Conservation (phyloP, 1,140 invertebrate genomes). For the Tribolium madens region DNA sequence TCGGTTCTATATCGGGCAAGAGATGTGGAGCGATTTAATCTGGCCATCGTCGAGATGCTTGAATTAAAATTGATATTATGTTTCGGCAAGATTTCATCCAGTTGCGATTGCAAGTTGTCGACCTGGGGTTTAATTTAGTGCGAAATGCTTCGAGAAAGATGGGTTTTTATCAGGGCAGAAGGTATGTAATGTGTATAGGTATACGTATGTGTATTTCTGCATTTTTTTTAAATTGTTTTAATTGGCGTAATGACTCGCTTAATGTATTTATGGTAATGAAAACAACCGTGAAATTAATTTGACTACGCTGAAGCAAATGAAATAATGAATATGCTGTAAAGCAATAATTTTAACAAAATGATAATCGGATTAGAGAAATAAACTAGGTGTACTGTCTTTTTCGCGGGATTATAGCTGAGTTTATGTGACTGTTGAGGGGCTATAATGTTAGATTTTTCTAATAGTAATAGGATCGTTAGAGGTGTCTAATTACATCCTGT, state of each 20-base stretch:
- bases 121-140: neutral
- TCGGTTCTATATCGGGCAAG: slow-evolving; percentile 11
- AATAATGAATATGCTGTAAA: neutral
- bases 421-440: neutral
- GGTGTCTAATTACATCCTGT: too few species aligned
- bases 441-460: neutral
- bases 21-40: slow-evolving; percentile 29
- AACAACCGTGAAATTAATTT: slow-evolving; percentile 30
- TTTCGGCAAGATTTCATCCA: neutral
- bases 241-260: slow-evolving; percentile 12
- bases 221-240: neutral
- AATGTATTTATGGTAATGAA: slow-evolving; percentile 27
- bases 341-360: slow-evolving; percentile 3
- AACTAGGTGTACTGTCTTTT: neutral
- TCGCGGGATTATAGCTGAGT: neutral
- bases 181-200: too few species aligned
- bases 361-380: slow-evolving; percentile 11
- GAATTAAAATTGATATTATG: neutral
- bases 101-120: neutral
- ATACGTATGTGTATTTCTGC: neutral
- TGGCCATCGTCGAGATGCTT: neutral
- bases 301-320: slow-evolving; percentile 2
- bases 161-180: too few species aligned
- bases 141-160: too few species aligned
- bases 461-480: neutral